Base-by-base conservation (phyloP, 2,888 invertebrate genomes). In the Trachelus iudaicus region DNA sequence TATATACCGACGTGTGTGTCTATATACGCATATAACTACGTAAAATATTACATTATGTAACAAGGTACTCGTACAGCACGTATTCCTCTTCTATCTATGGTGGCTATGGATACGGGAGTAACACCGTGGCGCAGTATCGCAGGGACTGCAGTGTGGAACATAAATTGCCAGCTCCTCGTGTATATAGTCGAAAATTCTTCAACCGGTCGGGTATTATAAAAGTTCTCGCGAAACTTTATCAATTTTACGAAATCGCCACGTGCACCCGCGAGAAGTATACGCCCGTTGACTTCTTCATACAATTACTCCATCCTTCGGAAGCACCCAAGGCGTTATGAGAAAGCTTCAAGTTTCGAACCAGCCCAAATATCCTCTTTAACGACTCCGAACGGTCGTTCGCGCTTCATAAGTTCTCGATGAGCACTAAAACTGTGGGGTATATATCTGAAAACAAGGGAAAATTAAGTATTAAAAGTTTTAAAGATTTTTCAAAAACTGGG, bases 191-290 rank as follows among this genome's bases (percentile, higher is more conserved):
- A 87, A 87, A 85, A 89, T 89, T 90, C 89, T 90, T 89, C 86
- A 86, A 77, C 83, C 83, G 74, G 73, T 75, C 79, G 76, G 87
- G 88, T 90, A 90, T 90, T 90, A 90, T 90, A 89, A 90, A 90
- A 90, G 90, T 90, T 90, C 83, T 81, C 83, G 81, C 82, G 85
- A 90, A 90, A 90, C 90, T 90, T 90, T 90, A 90, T 90, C 90
- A 90, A 90, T 90, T 90, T 90, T 89, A 90, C 89, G 89, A 87
- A 90, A 90, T 89, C 89, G 87, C 88, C 87, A 84, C 86, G 85
- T 87, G 85, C 81, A 80, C 80, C 80, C 35, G 68, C 73, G 76
- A 76, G 76, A 37, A 79, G 82, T 79, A 76, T 76, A 77, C 81
- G 77, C 77, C 79, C 83, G 82, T 83, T 82, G 83, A 84, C 85